These are phyloP conservation scores for Diarsia mendica DNA, from an alignment of 2,888 invertebrate species.

Conservation along the genomic window DNA sequence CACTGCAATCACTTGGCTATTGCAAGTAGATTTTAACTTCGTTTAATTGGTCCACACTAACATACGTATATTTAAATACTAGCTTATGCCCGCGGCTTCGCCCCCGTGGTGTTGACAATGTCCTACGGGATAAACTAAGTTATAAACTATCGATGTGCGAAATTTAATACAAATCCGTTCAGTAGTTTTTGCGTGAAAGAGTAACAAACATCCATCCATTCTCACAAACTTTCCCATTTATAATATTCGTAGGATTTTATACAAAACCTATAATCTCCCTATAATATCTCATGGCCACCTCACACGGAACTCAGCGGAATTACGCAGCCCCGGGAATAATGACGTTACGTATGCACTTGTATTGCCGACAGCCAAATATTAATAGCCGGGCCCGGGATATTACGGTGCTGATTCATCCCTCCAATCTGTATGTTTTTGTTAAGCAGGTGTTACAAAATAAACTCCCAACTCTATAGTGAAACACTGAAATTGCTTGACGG, in stretches of 20 bases:
- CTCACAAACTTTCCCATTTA: no score
- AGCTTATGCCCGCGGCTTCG: no score
- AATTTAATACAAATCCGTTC: no score
- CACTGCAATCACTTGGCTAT: background rate
- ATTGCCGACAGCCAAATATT: constrained; percentile 65
- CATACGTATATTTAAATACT: background rate
- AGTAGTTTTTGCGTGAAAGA: no score
- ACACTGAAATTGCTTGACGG: constrained; percentile 46
- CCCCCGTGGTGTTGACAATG: no score
- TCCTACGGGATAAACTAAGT: no score
- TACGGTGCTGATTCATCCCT: constrained; percentile 54
- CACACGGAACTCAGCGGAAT: constrained; percentile 51
- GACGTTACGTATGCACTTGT: constrained; percentile 66
- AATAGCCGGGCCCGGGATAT: constrained; percentile 53
- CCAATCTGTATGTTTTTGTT: constrained; percentile 38
- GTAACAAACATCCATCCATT: no score
- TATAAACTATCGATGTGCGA: no score
- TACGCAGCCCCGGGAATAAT: constrained; percentile 59
- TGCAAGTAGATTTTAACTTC: background rate
- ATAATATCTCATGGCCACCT: constrained; percentile 28
- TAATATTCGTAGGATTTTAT: background rate
- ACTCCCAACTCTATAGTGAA: constrained; percentile 24
- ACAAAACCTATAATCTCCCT: background rate
- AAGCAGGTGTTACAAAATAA: constrained; percentile 52
- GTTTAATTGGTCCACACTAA: background rate